Evolutionary conservation across 2,888 invertebrate genomes (phyloP).

Genomic region (Busseola fusca): DNA sequence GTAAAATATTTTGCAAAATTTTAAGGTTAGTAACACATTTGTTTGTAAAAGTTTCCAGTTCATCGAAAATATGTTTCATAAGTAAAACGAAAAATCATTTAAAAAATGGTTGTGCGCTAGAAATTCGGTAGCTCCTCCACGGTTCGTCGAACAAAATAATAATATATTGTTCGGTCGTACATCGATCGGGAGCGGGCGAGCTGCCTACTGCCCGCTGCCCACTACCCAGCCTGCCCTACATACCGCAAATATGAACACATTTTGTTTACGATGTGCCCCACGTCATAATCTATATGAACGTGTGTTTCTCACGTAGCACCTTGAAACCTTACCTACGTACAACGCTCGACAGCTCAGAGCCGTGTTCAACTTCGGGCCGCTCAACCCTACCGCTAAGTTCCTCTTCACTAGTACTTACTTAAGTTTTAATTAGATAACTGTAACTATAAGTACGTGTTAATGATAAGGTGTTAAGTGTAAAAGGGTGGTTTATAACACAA

Average conservation of each 20-base stretch:
- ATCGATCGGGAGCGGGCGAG: slow-evolving; percentile 52
- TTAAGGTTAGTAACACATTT: slow-evolving; percentile 20
- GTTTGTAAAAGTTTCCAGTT: slow-evolving; percentile 62
- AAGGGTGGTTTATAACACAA: slow-evolving; percentile 80
- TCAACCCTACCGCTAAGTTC: slow-evolving; percentile 51
- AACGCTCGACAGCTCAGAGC: slow-evolving; percentile 18
- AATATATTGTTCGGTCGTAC: slow-evolving; percentile 72
- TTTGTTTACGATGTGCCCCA: slow-evolving; percentile 45
- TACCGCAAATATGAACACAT: slow-evolving; percentile 57
- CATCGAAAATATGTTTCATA: slow-evolving; percentile 71
- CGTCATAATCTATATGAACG: slow-evolving; percentile 35
- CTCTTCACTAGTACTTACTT: slow-evolving; percentile 47
- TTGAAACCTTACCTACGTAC: slow-evolving; percentile 4
- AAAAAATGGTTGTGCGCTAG: slow-evolving; percentile 76
- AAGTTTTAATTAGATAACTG: slow-evolving; percentile 56
- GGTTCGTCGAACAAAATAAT: slow-evolving; percentile 77
- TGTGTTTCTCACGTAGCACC: slow-evolving; percentile 28
- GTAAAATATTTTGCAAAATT: slow-evolving; percentile 38
- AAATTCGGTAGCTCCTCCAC: slow-evolving; percentile 72
- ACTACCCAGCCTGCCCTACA: slow-evolving; percentile 55
- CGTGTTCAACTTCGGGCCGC: slow-evolving; percentile 24
- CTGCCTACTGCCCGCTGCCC: slow-evolving; percentile 11
- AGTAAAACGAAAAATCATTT: slow-evolving; percentile 74
- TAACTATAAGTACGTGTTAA: slow-evolving; percentile 63
- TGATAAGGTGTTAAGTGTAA: slow-evolving; percentile 73